Evolutionary conservation across 1,140 invertebrate species (phyloP).

Genomic region (Chelonus insularis): DNA sequence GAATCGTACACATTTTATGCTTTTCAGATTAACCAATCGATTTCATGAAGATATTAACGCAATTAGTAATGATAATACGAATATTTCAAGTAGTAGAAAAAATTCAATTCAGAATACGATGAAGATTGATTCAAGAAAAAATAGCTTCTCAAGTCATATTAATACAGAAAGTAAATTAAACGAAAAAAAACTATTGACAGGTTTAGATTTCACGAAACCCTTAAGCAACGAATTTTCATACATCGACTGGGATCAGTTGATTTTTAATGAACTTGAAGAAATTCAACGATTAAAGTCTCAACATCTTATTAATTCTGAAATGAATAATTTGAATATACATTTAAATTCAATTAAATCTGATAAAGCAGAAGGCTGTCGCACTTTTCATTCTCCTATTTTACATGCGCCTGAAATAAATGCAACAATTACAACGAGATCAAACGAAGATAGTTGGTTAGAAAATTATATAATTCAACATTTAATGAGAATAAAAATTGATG

Average conservation of each 20-base stretch:
- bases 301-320: conserved; percentile 40
- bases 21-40: conserved; percentile 50
- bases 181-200: conserved; percentile 30
- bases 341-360: conserved; percentile 51
- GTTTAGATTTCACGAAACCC: conserved; percentile 30
- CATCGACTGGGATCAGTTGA: conserved; percentile 50
- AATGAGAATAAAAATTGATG: conserved; percentile 46
- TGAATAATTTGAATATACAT: conserved; percentile 40
- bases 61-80: conserved; percentile 42
- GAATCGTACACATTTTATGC: conserved; percentile 48
- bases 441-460: conserved; percentile 55
- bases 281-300: conserved; percentile 39
- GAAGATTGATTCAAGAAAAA: too few species aligned
- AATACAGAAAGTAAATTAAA: conserved; percentile 35
- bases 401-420: conserved; percentile 49
- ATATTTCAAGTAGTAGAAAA: conserved; percentile 39
- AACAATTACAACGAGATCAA: conserved; percentile 53
- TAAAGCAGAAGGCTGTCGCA: conserved; percentile 42
- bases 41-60: conserved; percentile 49
- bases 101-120: conserved; percentile 31
- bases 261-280: conserved; percentile 46
- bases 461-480: conserved; percentile 51
- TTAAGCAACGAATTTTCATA: conserved; percentile 27
- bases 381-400: conserved; percentile 46
- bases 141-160: too few species aligned